Base-by-base conservation (phyloP, 2,113 vertebrate species). In the Scolopax mira region DNA sequence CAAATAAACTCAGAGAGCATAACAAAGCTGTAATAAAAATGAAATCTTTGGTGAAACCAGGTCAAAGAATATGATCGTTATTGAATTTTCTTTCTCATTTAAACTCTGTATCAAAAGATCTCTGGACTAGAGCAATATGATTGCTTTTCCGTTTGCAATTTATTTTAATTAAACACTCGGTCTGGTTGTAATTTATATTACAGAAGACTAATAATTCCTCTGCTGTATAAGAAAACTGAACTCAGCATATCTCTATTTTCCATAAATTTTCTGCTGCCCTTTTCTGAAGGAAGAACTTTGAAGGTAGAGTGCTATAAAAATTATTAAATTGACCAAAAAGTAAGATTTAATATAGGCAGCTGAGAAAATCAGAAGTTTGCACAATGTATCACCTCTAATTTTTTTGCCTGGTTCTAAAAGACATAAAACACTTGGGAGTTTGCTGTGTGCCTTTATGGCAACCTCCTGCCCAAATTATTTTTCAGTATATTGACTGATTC, bases 241-340 rank as follows among this genome's bases (percentile, higher is more conserved):
- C 51, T 94, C 91, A 93, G 82, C 72, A 23, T 79, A 88, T 79
- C 75, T 93, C 91, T 84, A 90, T 90, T 95, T 95, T 88, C 90
- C 69, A 93, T 95, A 90, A 92, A 90, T 95, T 95, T 96, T 80
- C 57, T 57, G 15, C 33, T 96, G 67, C 90, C 85, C 69, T 94
- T 97, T 94, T 83, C 81, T 90, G 72, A 77, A 80, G 52, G 41
- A 89, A 89, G 77, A 88, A 57, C 41, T 79, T 73, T 46, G 61
- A 90, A 92, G 39, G 30, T 69, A 84, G 57, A 73, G 33, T 42
- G 14, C 37, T 82, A 66, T 89, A 90, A 96, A 90, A 93, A 96
- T 73, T 87, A 85, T 73, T 72, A 93, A 79, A 95, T 81, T 62
- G 51, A 82, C 89, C 18, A 77, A 79, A 81, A 92, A 41, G 3